Conservation (phyloP, 2,888 invertebrate species). For the Diadegma fenestrale region DNA sequence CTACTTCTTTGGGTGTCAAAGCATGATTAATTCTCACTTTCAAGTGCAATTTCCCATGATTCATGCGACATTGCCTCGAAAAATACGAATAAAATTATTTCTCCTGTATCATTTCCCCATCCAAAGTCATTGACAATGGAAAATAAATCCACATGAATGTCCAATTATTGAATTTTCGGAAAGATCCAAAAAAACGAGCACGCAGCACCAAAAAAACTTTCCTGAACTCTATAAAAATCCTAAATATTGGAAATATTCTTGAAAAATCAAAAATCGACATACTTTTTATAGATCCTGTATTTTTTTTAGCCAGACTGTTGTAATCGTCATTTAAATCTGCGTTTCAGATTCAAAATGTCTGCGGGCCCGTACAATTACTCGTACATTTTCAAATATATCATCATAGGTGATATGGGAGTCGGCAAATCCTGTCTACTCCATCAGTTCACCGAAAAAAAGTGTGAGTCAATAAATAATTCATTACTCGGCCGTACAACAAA, state of each 20-base stretch:
- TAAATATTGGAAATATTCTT: not conserved
- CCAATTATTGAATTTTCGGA: not conserved
- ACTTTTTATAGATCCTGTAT: not conserved
- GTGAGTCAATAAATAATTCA: slow-evolving; percentile 88
- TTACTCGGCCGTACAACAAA: not conserved
- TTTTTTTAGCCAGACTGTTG: not conserved
- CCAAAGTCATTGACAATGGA: not conserved
- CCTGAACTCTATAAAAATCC: not conserved
- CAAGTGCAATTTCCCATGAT: slow-evolving; percentile 36
- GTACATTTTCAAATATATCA: slow-evolving; percentile 99
- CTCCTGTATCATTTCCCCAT: not conserved
- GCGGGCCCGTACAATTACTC: slow-evolving; percentile 99
- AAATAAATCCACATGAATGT: not conserved
- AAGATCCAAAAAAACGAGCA: not conserved
- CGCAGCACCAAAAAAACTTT: not conserved
- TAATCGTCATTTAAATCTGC: not conserved
- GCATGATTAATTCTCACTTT: slow-evolving; percentile 47
- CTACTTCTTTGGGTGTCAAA: slow-evolving; percentile 45
- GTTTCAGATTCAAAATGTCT: slow-evolving; percentile 88
- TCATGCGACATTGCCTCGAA: slow-evolving; percentile 31
- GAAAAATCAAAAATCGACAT: not conserved
- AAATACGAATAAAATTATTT: not conserved
- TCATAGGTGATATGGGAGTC: slow-evolving; percentile 99
- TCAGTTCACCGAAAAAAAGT: slow-evolving; percentile 99
- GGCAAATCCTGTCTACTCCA: slow-evolving; percentile 99